phyloP scores from a whole-genome alignment of 2,888 invertebrate genomes.

The Epistrophella euchroma region DNA sequence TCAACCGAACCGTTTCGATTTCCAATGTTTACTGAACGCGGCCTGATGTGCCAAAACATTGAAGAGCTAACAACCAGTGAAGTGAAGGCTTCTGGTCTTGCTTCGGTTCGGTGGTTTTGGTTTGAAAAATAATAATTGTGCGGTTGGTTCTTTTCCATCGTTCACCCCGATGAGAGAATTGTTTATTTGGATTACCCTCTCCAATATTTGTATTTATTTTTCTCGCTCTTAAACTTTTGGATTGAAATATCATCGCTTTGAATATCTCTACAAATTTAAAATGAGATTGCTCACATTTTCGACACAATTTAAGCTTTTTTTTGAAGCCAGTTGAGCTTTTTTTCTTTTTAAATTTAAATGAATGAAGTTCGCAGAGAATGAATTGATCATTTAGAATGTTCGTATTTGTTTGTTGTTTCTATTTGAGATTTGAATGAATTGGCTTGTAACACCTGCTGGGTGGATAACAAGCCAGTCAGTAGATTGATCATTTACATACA shows the following conservation, averaged over 20 bases:
- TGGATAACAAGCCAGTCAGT: background rate
- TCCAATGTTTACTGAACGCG: conserved; percentile 76
- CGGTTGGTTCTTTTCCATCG: conserved; percentile 25
- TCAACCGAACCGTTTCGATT: conserved; percentile 76
- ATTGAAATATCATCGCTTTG: conserved; percentile 12
- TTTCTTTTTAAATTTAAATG: background rate
- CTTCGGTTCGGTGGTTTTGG: conserved; percentile 16
- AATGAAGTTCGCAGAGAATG: conserved; percentile 8
- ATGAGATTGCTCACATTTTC: conserved; percentile 29
- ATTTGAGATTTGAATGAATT: conserved; percentile 23
- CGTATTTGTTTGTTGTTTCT: background rate
- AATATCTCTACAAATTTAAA: conserved; percentile 23
- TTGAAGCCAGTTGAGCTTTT: conserved; percentile 16
- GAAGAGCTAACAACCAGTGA: conserved; percentile 33
- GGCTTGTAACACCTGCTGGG: conserved; percentile 32
- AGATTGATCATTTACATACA: conserved; percentile 35
- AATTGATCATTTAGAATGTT: conserved; percentile 18
- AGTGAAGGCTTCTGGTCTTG: conserved; percentile 40
- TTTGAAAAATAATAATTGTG: conserved; percentile 6
- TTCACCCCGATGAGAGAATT: conserved; percentile 1
- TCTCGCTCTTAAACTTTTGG: conserved; percentile 14
- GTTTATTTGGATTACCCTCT: conserved; percentile 16
- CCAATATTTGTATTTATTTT: conserved; percentile 12
- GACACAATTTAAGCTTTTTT: conserved; percentile 37
- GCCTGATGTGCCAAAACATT: conserved; percentile 51